phyloP scores from a whole-genome alignment of 2,113 vertebrate species.

The Xerus inauris region DNA sequence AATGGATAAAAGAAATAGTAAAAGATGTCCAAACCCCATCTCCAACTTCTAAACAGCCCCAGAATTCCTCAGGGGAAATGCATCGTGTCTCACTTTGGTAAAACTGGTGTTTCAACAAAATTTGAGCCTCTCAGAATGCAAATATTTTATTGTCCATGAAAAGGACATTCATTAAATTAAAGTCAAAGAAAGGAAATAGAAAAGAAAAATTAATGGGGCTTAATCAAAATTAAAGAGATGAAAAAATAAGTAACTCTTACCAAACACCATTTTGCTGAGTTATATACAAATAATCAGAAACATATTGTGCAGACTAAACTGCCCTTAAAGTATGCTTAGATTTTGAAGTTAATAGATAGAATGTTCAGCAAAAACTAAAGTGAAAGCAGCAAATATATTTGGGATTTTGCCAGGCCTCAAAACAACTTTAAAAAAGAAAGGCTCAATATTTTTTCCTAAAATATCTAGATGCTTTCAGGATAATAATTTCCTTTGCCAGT shows the following conservation, averaged over 20 bases:
- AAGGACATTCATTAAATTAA: conserved; percentile 60
- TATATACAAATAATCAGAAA: conserved; percentile 72
- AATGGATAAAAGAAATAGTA: neutral
- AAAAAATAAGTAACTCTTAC: conserved; percentile 53
- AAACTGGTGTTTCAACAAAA: conserved; percentile 47
- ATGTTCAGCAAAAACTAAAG: conserved; percentile 60
- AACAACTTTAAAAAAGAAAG: neutral
- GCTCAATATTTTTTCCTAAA: conserved; percentile 61
- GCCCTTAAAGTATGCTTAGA: conserved; percentile 23
- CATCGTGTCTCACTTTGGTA: neutral
- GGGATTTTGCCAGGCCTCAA: conserved; percentile 53
- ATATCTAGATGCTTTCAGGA: conserved; percentile 55
- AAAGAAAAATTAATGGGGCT: neutral
- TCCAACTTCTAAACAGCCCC: neutral
- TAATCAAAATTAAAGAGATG: conserved; percentile 63
- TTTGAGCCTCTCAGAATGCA: conserved; percentile 58
- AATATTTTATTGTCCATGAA: conserved; percentile 65
- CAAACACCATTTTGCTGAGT: conserved; percentile 70
- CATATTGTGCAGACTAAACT: conserved; percentile 35
- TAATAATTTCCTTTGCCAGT: neutral
- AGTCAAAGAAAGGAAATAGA: conserved; percentile 50
- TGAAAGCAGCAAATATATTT: conserved; percentile 65
- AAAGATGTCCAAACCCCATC: neutral
- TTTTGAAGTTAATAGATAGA: conserved; percentile 63
- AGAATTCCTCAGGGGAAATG: conserved; percentile 37